Evolutionary conservation across 1,140 invertebrate species (phyloP).

Genomic region (Prorops nasuta): DNA sequence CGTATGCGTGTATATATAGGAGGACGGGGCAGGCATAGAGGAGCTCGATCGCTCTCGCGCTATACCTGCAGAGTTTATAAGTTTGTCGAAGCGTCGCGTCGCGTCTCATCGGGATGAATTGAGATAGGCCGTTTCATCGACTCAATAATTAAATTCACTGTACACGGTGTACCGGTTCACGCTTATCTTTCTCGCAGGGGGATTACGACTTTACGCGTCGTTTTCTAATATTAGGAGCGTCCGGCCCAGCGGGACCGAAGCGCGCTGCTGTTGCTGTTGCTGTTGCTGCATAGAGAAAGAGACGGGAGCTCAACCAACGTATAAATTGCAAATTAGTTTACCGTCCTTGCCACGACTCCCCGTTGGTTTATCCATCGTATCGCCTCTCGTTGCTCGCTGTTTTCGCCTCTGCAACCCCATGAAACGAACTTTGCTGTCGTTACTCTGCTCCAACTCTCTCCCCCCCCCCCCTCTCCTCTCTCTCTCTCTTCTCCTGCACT

Average conservation of each 20-base stretch:
- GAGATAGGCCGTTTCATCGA: no score
- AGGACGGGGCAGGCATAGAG: no score
- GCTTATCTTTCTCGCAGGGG: no score
- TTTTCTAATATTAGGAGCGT: conserved; percentile 16
- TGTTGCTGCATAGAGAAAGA: background rate
- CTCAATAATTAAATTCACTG: no score
- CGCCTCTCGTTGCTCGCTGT: background rate
- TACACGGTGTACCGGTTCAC: no score
- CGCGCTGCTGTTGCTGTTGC: no score
- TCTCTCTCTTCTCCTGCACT: no score
- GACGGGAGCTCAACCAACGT: conserved; percentile 10
- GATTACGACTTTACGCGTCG: conserved; percentile 1
- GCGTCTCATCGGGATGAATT: no score
- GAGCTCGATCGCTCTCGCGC: no score
- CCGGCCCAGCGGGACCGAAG: conserved; percentile 4
- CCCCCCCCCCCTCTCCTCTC: background rate
- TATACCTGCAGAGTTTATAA: no score
- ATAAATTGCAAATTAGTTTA: conserved; percentile 35
- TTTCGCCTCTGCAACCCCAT: background rate
- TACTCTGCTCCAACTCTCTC: background rate
- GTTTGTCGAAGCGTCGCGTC: no score
- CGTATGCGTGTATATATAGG: no score
- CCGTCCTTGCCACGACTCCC: conserved; percentile 13
- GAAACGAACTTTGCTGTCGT: background rate
- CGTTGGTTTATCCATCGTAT: conserved; percentile 23